These are phyloP conservation scores for Apis dorsata DNA, from an alignment of 1,140 invertebrate genomes.

Conservation along the genomic window DNA sequence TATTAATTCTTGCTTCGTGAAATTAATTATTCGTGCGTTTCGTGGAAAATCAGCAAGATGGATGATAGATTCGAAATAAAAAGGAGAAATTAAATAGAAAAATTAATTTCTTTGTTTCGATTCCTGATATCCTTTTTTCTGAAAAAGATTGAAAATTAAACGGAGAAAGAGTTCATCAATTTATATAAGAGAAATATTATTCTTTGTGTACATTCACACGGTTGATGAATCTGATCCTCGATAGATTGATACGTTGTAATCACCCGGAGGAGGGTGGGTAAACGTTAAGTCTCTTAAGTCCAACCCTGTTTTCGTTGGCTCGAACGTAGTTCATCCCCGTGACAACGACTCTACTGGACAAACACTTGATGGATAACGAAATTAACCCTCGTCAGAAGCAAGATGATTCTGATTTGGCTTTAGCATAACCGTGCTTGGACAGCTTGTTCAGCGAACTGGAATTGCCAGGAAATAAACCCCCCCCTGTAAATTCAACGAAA, in stretches of 20 bases:
- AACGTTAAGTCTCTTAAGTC: not conserved
- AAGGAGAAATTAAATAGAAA: too few species aligned
- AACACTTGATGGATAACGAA: slow-evolving; percentile 48
- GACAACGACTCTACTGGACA: slow-evolving; percentile 33
- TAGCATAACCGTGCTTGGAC: slow-evolving; percentile 19
- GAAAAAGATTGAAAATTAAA: too few species aligned
- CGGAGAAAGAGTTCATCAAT: too few species aligned
- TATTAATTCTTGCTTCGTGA: too few species aligned
- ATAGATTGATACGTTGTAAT: not conserved
- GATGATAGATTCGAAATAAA: too few species aligned
- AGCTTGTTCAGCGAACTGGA: slow-evolving; percentile 32
- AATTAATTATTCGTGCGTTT: too few species aligned
- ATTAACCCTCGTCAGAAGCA: slow-evolving; percentile 46
- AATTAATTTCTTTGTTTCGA: too few species aligned
- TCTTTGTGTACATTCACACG: not conserved
- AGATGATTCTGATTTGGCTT: slow-evolving; percentile 40
- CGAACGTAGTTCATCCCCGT: not conserved
- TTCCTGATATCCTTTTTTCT: too few species aligned
- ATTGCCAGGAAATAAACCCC: slow-evolving; percentile 29
- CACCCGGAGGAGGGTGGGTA: not conserved
- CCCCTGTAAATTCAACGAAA: slow-evolving; percentile 9
- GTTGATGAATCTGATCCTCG: too few species aligned
- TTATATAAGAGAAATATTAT: not conserved
- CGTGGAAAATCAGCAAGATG: too few species aligned
- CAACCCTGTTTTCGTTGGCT: slow-evolving; percentile 5